Conservation (phyloP, 2,888 invertebrate genomes). For the Magallana nippona region DNA sequence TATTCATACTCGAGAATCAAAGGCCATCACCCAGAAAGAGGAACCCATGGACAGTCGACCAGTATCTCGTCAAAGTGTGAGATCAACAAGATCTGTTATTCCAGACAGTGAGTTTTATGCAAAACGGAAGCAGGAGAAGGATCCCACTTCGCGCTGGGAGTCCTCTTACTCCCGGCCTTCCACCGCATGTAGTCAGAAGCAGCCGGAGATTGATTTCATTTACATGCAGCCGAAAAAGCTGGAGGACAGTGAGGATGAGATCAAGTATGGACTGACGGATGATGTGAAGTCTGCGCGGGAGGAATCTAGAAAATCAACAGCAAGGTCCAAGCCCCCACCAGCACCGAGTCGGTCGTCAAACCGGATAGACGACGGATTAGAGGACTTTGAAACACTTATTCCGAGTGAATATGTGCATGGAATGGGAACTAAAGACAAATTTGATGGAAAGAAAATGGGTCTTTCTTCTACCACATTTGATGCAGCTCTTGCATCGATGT, state of each 20-base stretch:
- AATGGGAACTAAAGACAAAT: slow-evolving; percentile 63
- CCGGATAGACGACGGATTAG: slow-evolving; percentile 42
- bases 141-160: slow-evolving; percentile 62
- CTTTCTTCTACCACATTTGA: slow-evolving; percentile 72
- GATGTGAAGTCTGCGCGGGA: slow-evolving; percentile 47
- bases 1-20: slow-evolving; percentile 9
- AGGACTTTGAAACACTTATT: slow-evolving; percentile 53
- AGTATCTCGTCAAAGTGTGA: slow-evolving; percentile 42
- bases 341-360: slow-evolving; percentile 20
- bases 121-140: slow-evolving; percentile 57
- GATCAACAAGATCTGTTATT: slow-evolving; percentile 47
- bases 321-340: slow-evolving; percentile 27
- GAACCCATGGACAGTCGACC: slow-evolving; percentile 34
- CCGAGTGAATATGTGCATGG: slow-evolving; percentile 71
- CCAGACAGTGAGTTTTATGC: slow-evolving; percentile 62
- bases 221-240: slow-evolving; percentile 52
- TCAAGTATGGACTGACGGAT: slow-evolving; percentile 48
- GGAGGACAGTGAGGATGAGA: slow-evolving; percentile 49
- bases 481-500: slow-evolving; percentile 69
- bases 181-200: slow-evolving; percentile 48
- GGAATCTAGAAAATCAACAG: slow-evolving; percentile 41
- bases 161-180: slow-evolving; percentile 60
- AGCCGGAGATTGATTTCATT: slow-evolving; percentile 38
- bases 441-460: slow-evolving; percentile 73
- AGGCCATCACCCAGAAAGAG: background rate